Percentiles rank a stretch among this genome's conserved stretches.
Evolutionary conservation across 2,797 vertebrate species (phyloP).

Genomic region (Lithobates sylvaticus): DNA sequence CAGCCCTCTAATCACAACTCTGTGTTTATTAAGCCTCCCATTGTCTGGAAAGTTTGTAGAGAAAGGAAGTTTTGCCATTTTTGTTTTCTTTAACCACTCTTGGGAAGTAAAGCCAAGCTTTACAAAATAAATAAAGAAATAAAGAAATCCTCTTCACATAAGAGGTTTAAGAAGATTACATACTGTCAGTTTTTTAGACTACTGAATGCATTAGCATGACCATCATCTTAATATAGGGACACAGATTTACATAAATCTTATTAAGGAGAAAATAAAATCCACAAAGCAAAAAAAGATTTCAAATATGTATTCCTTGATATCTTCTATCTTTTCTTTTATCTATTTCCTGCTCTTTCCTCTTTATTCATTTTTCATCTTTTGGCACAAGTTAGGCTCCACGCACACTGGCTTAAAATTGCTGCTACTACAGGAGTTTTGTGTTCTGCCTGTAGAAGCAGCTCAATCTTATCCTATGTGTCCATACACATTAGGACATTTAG

Average conservation of each 20-base stretch:
- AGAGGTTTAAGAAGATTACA: slow-evolving; percentile 10
- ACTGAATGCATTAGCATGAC: neutral
- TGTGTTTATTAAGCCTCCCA: slow-evolving; percentile 51
- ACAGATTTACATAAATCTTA: neutral
- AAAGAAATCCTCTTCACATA: neutral
- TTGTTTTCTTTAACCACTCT: slow-evolving; percentile 37
- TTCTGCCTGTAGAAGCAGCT: too few species aligned
- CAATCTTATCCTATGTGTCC: too few species aligned
- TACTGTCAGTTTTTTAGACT: neutral
- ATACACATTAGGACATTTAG: too few species aligned
- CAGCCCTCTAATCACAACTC: slow-evolving; percentile 44
- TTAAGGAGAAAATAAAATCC: neutral
- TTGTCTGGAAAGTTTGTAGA: slow-evolving; percentile 28
- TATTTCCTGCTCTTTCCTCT: too few species aligned
- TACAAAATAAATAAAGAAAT: slow-evolving; percentile 10
- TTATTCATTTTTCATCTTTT: too few species aligned
- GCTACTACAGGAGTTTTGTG: too few species aligned
- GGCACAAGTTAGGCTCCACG: too few species aligned
- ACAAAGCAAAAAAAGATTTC: neutral
- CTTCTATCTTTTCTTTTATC: too few species aligned
- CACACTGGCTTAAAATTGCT: too few species aligned
- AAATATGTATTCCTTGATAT: neutral
- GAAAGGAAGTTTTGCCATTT: slow-evolving; percentile 39
- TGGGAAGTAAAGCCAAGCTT: slow-evolving; percentile 16
- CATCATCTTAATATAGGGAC: neutral